A percentile compares a stretch with the other conserved stretches of the same genome.
Conservation (phyloP, 2,888 invertebrate species). For the Acleris literana region DNA sequence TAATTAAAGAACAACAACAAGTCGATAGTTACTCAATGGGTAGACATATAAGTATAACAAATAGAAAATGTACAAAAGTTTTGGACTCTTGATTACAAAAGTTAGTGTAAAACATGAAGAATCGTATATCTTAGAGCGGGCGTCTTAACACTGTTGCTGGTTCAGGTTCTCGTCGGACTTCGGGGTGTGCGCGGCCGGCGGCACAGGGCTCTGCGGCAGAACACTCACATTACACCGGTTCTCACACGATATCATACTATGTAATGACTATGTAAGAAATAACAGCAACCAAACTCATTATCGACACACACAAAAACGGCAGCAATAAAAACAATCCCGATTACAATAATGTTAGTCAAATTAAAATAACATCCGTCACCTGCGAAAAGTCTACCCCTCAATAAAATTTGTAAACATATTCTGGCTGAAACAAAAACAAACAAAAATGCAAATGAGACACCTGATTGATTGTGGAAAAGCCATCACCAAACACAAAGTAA, state of each 20-base stretch:
- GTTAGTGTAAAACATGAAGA: constrained; percentile 51
- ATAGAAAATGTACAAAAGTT: constrained; percentile 64
- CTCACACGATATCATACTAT: constrained; percentile 4
- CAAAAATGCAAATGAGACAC: constrained; percentile 47
- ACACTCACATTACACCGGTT: constrained; percentile 44
- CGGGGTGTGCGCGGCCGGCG: constrained; percentile 83
- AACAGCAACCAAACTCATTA: neutral
- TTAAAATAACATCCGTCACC: constrained; percentile 39
- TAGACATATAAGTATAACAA: constrained; percentile 54
- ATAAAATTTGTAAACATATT: constrained; percentile 81
- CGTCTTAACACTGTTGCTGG: constrained; percentile 84
- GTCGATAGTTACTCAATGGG: constrained; percentile 53
- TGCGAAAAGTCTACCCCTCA: constrained; percentile 48
- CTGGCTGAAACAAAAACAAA: constrained; percentile 78
- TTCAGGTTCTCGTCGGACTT: constrained; percentile 90
- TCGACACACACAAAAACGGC: constrained; percentile 37
- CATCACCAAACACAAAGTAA: constrained; percentile 58
- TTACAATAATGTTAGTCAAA: constrained; percentile 43
- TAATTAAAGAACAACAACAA: constrained; percentile 44
- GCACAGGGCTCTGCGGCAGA: constrained; percentile 87
- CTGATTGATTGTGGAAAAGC: constrained; percentile 42
- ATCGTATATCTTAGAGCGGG: constrained; percentile 43
- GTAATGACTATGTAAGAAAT: neutral
- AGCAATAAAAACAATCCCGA: constrained; percentile 40
- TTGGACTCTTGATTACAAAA: constrained; percentile 64